These are phyloP conservation scores for Harpalus rubripes DNA, from an alignment of 2,888 invertebrate genomes.

Conservation along the genomic window DNA sequence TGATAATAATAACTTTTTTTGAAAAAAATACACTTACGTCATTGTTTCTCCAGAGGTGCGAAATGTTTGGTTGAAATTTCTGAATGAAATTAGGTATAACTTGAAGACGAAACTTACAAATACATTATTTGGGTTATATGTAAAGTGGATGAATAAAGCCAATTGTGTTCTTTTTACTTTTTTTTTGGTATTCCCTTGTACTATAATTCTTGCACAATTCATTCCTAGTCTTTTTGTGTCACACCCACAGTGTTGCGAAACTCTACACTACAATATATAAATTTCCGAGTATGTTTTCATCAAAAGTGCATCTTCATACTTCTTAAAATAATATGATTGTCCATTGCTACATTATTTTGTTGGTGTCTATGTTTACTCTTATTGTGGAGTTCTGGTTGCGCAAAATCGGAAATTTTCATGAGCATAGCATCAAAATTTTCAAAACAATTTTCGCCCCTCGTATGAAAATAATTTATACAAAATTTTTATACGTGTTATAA, in stretches of 20 bases:
- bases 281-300: slow-evolving; percentile 54
- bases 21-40: too few relatives aligned
- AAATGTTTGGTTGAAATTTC: too few relatives aligned
- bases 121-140: slow-evolving; percentile 60
- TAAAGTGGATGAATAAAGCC: too few relatives aligned
- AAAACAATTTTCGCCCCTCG: slow-evolving; percentile 65
- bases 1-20: too few relatives aligned
- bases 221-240: too few relatives aligned
- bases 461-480: slow-evolving; percentile 62
- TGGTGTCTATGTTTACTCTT: neutral
- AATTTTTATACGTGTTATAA: slow-evolving; percentile 29
- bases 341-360: neutral
- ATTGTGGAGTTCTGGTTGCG: neutral
- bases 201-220: too few relatives aligned
- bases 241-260: too few relatives aligned
- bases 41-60: too few relatives aligned
- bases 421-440: slow-evolving; percentile 59
- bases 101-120: slow-evolving; percentile 51
- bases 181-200: too few relatives aligned
- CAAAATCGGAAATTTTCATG: slow-evolving; percentile 1
- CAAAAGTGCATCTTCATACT: slow-evolving; percentile 47
- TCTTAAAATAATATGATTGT: slow-evolving; percentile 53
- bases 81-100: neutral
- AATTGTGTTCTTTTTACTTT: too few relatives aligned
- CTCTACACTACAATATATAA: too few relatives aligned